Evolutionary conservation across 2,113 vertebrate species (phyloP), one percentile per base, ranked within the genome.

Genomic region (Pseudopipra pipra): DNA sequence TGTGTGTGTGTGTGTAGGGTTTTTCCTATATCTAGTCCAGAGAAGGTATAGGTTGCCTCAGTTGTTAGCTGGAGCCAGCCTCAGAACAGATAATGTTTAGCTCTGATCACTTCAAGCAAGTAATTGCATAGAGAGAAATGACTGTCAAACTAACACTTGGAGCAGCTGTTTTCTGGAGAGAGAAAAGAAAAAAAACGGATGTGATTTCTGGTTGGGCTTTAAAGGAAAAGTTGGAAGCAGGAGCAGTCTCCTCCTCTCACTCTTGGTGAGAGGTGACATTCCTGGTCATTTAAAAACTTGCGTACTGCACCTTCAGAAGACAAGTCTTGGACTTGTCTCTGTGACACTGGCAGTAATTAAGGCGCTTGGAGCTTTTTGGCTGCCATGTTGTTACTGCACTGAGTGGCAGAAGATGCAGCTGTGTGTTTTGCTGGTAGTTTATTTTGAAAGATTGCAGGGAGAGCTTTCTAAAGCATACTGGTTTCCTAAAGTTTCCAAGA

Each of bases 341-440:
- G 5, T 59, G 66, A 25, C 2, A 10, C 8, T 70, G 54, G 21
- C 23, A 55, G 43, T 22, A 58, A 44, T 49, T 65, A 22, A 20
- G 19, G 37, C 4, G 39, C 18, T 43, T 1, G 31, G 11, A 41
- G 28, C 7, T 47, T 52, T 72, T 72, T 89, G 19, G 15, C 19
- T 77, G 24, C 18, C 0, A 0, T 15, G 6, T 18, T 83, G 44
- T 83, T 65, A 27, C 33, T 24, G 27, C 10, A 22, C 7, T 27
- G 28, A 83, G 15, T 37, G 14, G 17, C 23, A 73, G 49, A 56
- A 30, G 51, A 73, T 59, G n/a, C 12, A 41, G 11, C 24, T 25
- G 0, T 41, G 52, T 31, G 8, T 59, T 51, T 37, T 87, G 9
- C 33, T 61, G 27, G 3, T 52, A 33, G 25, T n/a, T 25, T 56